Evolutionary conservation across 2,797 vertebrate species (phyloP).

Genomic region (Sebastes paucispinis): DNA sequence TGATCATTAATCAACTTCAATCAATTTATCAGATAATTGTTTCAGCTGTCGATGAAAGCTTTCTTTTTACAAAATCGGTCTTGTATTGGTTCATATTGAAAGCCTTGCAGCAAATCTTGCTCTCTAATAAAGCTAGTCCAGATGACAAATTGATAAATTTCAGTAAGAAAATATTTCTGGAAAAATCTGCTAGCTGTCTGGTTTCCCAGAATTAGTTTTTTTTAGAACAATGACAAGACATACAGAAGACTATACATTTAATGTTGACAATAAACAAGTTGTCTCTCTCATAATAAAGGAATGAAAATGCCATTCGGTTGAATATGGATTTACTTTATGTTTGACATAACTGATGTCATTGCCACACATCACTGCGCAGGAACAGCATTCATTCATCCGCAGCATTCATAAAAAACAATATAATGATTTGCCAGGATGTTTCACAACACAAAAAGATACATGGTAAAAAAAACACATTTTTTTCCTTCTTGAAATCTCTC

Average conservation of each 20-base stretch:
- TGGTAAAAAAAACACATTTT: constrained; percentile 38
- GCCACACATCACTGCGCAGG: constrained; percentile 1
- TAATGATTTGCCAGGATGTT: constrained; percentile 37
- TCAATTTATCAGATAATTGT: background rate
- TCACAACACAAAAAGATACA: constrained; percentile 43
- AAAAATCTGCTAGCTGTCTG: background rate
- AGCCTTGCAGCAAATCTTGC: background rate
- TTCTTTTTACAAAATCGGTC: background rate
- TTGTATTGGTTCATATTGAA: background rate
- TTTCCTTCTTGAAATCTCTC: constrained; percentile 30
- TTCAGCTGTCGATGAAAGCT: background rate
- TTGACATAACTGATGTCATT: constrained; percentile 30
- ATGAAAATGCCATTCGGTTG: background rate
- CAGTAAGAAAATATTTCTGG: background rate
- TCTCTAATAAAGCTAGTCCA: background rate
- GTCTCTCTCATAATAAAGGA: constrained; percentile 14
- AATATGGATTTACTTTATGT: constrained; percentile 22
- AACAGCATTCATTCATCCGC: constrained; percentile 16
- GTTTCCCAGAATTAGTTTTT: background rate
- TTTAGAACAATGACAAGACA: background rate
- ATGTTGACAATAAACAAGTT: constrained; percentile 7
- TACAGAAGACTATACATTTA: background rate
- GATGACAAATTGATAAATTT: background rate
- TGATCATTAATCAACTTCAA: background rate
- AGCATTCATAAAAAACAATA: constrained; percentile 34